Conservation (phyloP, 1,140 invertebrate genomes). For the Lordiphosa clarofinis region DNA sequence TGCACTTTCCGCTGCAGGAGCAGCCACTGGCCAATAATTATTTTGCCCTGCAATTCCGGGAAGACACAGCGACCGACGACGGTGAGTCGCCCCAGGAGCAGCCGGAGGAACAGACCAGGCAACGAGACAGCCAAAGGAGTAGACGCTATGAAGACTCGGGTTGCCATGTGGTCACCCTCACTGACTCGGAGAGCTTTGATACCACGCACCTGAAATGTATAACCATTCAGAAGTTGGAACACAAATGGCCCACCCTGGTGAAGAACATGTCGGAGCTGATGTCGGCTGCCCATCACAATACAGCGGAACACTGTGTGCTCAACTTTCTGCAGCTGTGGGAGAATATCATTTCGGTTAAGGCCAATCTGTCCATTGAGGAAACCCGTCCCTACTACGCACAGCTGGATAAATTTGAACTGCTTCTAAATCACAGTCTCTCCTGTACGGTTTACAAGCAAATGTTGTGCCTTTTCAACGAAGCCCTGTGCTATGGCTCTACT, state of each 20-base stretch:
- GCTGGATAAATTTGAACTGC: conserved; percentile 88
- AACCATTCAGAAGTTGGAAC: conserved; percentile 90
- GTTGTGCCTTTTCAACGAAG: conserved; percentile 91
- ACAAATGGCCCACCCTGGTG: conserved; percentile 89
- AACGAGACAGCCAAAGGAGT: conserved; percentile 13
- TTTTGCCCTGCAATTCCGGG: conserved; percentile 72
- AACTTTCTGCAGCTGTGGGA: conserved; percentile 93
- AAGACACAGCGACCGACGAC: conserved; percentile 9
- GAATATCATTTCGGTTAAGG: conserved; percentile 94
- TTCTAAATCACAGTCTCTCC: conserved; percentile 86
- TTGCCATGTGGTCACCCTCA: conserved; percentile 86
- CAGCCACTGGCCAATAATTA: conserved; percentile 73
- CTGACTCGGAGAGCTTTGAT: conserved; percentile 89
- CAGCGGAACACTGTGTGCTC: conserved; percentile 85
- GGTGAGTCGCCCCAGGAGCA: not conserved
- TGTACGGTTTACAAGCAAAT: conserved; percentile 91
- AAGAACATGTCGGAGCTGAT: conserved; percentile 84
- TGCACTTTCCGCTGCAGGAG: conserved; percentile 68
- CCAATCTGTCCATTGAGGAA: conserved; percentile 92
- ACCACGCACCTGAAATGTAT: conserved; percentile 90
- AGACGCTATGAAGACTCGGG: conserved; percentile 62
- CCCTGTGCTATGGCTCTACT: conserved; percentile 93
- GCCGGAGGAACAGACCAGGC: conserved; percentile 5
- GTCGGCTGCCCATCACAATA: conserved; percentile 81
- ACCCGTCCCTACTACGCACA: conserved; percentile 93